phyloP scores from a whole-genome alignment of 2,888 invertebrate species.

The Drosophila helvetica region DNA sequence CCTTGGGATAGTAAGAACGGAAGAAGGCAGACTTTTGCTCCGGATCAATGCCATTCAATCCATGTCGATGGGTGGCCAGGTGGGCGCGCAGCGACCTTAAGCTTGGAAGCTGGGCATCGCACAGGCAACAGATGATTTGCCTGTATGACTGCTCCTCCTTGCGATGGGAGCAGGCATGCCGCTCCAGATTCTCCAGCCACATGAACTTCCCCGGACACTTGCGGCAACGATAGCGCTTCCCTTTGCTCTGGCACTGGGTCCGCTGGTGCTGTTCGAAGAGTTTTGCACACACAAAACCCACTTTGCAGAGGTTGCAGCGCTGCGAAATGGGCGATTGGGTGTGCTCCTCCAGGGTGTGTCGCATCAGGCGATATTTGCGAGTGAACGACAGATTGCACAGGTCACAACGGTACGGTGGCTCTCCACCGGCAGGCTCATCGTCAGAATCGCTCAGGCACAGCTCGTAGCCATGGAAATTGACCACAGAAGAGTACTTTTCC shows the following conservation, averaged over 20 bases:
- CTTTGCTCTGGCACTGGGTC: conserved; percentile 81
- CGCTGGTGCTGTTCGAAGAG: conserved; percentile 85
- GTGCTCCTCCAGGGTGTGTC: conserved; percentile 78
- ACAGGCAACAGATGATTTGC: conserved; percentile 67
- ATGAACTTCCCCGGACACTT: conserved; percentile 81
- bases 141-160: background rate
- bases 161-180: conserved; percentile 74
- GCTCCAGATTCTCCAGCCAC: conserved; percentile 79
- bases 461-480: conserved; percentile 81
- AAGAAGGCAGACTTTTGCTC: conserved; percentile 60
- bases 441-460: conserved; percentile 82
- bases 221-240: conserved; percentile 74
- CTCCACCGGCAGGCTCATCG: conserved; percentile 59
- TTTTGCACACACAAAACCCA: conserved; percentile 85
- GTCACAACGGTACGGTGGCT: conserved; percentile 69
- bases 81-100: conserved; percentile 67
- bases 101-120: conserved; percentile 55
- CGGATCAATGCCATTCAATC: conserved; percentile 64
- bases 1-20: conserved; percentile 40
- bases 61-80: conserved; percentile 67
- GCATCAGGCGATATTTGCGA: conserved; percentile 75
- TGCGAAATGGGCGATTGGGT: conserved; percentile 84
- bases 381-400: conserved; percentile 68
- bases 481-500: conserved; percentile 75
- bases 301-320: conserved; percentile 85